These are phyloP conservation scores for Lepeophtheirus salmonis DNA, from an alignment of 1,140 invertebrate genomes.

Conservation along the genomic window DNA sequence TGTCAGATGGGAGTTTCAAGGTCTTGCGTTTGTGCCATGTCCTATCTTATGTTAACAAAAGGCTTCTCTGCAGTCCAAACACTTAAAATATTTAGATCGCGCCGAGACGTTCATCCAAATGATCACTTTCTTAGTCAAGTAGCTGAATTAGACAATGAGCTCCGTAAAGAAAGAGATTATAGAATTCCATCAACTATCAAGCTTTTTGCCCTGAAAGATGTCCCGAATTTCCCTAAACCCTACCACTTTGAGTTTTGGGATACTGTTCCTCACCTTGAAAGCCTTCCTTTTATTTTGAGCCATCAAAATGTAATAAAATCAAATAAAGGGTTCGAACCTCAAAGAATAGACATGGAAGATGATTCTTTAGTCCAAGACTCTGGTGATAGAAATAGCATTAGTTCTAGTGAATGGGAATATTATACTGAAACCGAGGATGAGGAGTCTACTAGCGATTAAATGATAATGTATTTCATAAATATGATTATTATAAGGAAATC, in stretches of 20 bases:
- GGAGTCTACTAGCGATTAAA: too few relatives aligned
- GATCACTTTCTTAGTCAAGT: constrained; percentile 10
- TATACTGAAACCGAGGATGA: constrained; percentile 16
- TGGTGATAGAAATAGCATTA: too few relatives aligned
- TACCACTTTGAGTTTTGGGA: constrained; percentile 17
- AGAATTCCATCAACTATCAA: neutral
- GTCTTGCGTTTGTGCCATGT: constrained; percentile 46
- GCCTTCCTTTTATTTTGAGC: constrained; percentile 4
- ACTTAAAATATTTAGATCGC: neutral
- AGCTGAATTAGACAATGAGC: constrained; percentile 9
- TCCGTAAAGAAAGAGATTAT: constrained; percentile 3
- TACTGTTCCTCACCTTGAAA: neutral
- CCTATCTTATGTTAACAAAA: constrained; percentile 4
- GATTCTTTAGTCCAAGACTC: too few relatives aligned
- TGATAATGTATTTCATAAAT: too few relatives aligned
- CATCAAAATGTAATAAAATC: too few relatives aligned
- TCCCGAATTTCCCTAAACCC: neutral
- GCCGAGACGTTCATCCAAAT: constrained; percentile 8
- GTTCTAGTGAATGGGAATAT: constrained; percentile 1
- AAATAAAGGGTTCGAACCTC: too few relatives aligned
- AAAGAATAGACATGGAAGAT: too few relatives aligned
- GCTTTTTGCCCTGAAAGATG: neutral
- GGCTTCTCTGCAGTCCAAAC: neutral
- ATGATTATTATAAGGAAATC: too few relatives aligned
- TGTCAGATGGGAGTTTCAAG: constrained; percentile 60